Conservation (phyloP, 2,888 invertebrate genomes). For the Stratiomys singularior region DNA sequence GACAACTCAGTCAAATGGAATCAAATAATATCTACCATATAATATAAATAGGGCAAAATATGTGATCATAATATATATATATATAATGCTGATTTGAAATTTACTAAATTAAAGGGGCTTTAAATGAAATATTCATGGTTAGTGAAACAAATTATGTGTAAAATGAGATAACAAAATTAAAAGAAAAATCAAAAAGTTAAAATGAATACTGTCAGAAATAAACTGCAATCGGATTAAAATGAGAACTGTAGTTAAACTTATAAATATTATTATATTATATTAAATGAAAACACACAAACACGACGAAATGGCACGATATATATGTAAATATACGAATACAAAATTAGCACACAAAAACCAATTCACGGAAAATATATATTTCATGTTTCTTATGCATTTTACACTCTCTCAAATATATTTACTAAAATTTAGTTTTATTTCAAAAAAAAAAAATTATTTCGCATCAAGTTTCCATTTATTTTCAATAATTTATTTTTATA, state of each 20-base stretch:
- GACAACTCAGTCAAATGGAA: too few species aligned
- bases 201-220: constrained; percentile 25
- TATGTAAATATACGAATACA: constrained; percentile 59
- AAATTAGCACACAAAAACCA: constrained; percentile 65
- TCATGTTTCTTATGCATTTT: constrained; percentile 25
- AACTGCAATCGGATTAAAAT: constrained; percentile 51
- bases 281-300: constrained; percentile 60
- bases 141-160: background rate
- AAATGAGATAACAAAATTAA: constrained; percentile 24
- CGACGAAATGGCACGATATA: constrained; percentile 60
- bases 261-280: background rate
- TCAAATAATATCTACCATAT: too few species aligned
- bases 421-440: background rate
- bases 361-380: constrained; percentile 63
- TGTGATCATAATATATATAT: too few species aligned
- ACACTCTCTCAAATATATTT: background rate
- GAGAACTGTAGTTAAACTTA: constrained; percentile 41
- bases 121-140: background rate
- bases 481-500: too few species aligned
- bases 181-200: background rate
- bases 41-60: too few species aligned
- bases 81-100: background rate
- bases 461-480: too few species aligned
- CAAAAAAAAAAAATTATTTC: background rate
- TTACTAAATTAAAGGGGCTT: background rate